phyloP scores from a whole-genome alignment of 2,888 invertebrate genomes.

The Cybosia mesomella region DNA sequence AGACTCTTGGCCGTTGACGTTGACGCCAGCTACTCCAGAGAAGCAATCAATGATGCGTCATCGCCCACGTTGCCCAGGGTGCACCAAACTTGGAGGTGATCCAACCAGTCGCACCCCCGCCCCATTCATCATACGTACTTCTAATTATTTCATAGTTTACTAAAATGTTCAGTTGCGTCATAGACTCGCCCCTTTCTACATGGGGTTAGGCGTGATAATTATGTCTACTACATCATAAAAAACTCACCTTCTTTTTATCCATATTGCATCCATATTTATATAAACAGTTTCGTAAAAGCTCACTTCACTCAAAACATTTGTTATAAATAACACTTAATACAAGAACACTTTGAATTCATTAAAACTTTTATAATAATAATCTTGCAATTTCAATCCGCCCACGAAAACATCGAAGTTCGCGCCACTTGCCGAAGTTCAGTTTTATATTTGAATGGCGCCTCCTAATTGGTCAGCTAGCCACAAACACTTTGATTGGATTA shows the following conservation, averaged over 20 bases:
- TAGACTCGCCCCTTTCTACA: too few relatives aligned
- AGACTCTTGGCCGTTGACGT: too few relatives aligned
- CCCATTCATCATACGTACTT: too few relatives aligned
- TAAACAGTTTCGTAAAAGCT: conserved; percentile 11
- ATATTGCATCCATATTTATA: conserved; percentile 36
- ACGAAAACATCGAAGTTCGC: conserved; percentile 33
- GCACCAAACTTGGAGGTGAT: too few relatives aligned
- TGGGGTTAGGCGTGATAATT: too few relatives aligned
- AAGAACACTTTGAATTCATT: conserved; percentile 33
- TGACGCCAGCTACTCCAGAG: too few relatives aligned
- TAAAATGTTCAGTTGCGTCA: too few relatives aligned
- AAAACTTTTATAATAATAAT: conserved; percentile 29
- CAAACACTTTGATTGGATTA: conserved; percentile 37
- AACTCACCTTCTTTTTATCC: conserved; percentile 15
- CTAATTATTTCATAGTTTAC: too few relatives aligned
- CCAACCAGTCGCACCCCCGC: too few relatives aligned
- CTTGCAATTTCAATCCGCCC: conserved; percentile 30
- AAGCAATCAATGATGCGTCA: too few relatives aligned
- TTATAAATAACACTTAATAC: conserved; percentile 16
- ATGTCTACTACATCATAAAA: too few relatives aligned
- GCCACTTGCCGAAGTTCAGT: conserved; percentile 35
- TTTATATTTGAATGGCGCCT: conserved; percentile 38
- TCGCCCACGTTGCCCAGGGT: too few relatives aligned
- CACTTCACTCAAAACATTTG: conserved; percentile 18
- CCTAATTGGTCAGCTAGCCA: conserved; percentile 41